Percentiles rank a stretch among this genome's conserved stretches.
These are phyloP conservation scores for Agrilus planipennis DNA, from an alignment of 1,140 invertebrate species.

Conservation along the genomic window DNA sequence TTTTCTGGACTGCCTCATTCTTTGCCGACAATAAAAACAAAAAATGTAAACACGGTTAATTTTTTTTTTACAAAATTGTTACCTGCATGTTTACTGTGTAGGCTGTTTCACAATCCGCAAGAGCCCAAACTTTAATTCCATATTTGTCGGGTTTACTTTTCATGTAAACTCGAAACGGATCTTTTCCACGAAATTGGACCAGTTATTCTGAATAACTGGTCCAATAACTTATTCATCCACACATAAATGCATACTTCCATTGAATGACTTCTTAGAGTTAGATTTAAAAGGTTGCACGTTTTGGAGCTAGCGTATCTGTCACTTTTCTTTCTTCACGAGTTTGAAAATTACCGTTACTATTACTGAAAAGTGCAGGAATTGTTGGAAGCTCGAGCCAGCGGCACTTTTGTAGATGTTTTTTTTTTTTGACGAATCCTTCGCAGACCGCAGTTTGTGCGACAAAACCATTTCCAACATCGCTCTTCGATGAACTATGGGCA, in stretches of 20 bases:
- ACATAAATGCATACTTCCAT: conserved; percentile 11
- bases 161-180: conserved; percentile 21
- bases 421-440: too few relatives aligned
- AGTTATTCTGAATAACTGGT: too few relatives aligned
- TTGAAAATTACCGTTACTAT: conserved; percentile 20
- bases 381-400: too few relatives aligned
- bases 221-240: too few relatives aligned
- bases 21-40: conserved; percentile 10
- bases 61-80: conserved; percentile 20
- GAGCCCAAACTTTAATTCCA: conserved; percentile 29
- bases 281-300: conserved; percentile 26
- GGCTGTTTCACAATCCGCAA: conserved; percentile 19
- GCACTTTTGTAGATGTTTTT: too few relatives aligned
- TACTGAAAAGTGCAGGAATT: too few relatives aligned
- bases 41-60: conserved; percentile 3
- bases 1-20: conserved; percentile 13
- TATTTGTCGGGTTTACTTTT: conserved; percentile 26
- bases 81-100: conserved; percentile 28
- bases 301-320: conserved; percentile 27
- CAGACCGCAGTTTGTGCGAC: too few relatives aligned
- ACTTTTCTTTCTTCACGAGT: conserved; percentile 15
- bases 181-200: conserved; percentile 16
- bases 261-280: conserved; percentile 19
- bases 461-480: too few relatives aligned
- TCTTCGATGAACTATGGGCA: too few relatives aligned